Percentiles rank a stretch among this genome's conserved stretches.
These are phyloP conservation scores for Sebastolobus altivelis DNA, from an alignment of 2,797 vertebrate species.

Conservation along the genomic window DNA sequence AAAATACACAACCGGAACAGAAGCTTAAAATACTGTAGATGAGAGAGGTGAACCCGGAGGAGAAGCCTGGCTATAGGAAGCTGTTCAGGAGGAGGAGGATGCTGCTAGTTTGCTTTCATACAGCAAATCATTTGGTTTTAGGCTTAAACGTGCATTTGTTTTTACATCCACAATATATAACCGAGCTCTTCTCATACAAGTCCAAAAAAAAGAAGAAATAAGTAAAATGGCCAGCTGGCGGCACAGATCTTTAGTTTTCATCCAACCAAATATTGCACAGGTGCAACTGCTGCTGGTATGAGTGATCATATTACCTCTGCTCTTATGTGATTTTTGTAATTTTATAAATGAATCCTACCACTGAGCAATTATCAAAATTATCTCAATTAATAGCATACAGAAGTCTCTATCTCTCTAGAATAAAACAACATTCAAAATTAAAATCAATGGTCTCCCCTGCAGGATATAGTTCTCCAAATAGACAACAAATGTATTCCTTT, in stretches of 20 bases:
- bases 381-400: constrained; percentile 61
- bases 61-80: constrained; percentile 71
- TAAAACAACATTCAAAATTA: constrained; percentile 64
- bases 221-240: constrained; percentile 61
- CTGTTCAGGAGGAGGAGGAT: constrained; percentile 32
- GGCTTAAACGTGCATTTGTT: constrained; percentile 77
- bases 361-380: constrained; percentile 72
- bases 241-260: constrained; percentile 57
- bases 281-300: constrained; percentile 72
- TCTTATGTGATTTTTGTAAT: constrained; percentile 6
- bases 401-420: constrained; percentile 58
- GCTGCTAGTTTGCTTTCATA: constrained; percentile 67
- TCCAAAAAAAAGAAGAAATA: constrained; percentile 48
- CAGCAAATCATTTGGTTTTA: constrained; percentile 81
- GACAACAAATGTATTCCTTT: constrained; percentile 25
- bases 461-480: constrained; percentile 12
- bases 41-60: constrained; percentile 80
- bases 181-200: constrained; percentile 60
- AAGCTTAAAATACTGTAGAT: constrained; percentile 86
- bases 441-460: constrained; percentile 52
- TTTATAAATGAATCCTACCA: constrained; percentile 62
- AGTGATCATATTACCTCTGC: constrained; percentile 52
- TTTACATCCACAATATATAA: constrained; percentile 69
- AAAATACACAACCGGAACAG: constrained; percentile 71
- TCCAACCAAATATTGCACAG: constrained; percentile 64